Base-by-base conservation (phyloP, 2,113 vertebrate species). In the Pao palembangensis region DNA sequence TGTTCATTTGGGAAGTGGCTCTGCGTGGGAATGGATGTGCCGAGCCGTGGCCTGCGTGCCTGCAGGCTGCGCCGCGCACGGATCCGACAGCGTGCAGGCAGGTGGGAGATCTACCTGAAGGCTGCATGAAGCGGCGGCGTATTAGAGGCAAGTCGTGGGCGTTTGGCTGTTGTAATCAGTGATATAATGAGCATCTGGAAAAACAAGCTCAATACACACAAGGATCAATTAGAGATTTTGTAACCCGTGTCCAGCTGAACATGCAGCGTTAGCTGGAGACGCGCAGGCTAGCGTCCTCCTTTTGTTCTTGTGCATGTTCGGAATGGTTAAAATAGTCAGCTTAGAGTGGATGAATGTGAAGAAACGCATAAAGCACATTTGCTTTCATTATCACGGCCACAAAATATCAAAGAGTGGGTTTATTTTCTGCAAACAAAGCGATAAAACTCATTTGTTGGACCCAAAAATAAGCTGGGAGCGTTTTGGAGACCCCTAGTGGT, bases 21-120 rank as follows among this genome's bases (percentile, higher is more conserved):
- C 7, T 85, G 80, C 67, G 85, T 82, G 78, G 75, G 80, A 73
- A 61, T 58, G 49, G 64, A 67, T 81, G 70, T 47, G 75, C 65
- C 41, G 75, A 66, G 74, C 71, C 59, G 67, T 58, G 76, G 62
- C 65, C 73, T 58, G 67, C 75, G 44, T n/a, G 44, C 8, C 71
- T 75, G 78, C 73, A 70, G 64, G 71, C 71, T 77, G 64, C 76
- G 53, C 74, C 56, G 69, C 52, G 53, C 69, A 60, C 58, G 23
- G 34, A 58, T 18, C 28, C 67, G 60, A 51, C 64, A 55, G 13
- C 53, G 49, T 52, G 56, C 69, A 53, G 61, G 64, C 69, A 70
- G 71, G 76, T 64, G 80, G 75, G 57, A 78, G 58, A 69, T 69
- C 52, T 15, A 80, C 81, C 76, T 78, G 75, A 54, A 63, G 74